Percentiles rank a stretch among this genome's conserved stretches.
Evolutionary conservation across 2,888 invertebrate species (phyloP).

Genomic region (Endotricha flammealis): DNA sequence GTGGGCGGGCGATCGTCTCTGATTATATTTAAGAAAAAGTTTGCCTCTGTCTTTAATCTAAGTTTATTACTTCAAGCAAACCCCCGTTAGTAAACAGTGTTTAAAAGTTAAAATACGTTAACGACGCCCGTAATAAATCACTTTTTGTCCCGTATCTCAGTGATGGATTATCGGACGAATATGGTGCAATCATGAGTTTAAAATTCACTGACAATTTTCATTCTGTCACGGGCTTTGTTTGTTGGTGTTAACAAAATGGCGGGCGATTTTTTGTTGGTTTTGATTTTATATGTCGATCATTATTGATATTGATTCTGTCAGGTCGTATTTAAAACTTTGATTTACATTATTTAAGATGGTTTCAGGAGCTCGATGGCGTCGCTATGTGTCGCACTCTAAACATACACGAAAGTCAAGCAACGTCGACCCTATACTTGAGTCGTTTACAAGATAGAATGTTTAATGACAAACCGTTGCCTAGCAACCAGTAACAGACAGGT

Average conservation of each 20-base stretch:
- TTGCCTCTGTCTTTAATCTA: neutral
- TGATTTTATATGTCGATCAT: constrained; percentile 1
- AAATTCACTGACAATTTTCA: constrained; percentile 39
- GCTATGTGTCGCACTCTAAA: too few species aligned
- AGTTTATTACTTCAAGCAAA: constrained; percentile 14
- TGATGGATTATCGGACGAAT: constrained; percentile 52
- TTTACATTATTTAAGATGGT: too few species aligned
- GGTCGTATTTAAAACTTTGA: too few species aligned
- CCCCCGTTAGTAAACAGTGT: constrained; percentile 21
- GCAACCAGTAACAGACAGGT: too few species aligned
- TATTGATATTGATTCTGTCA: too few species aligned
- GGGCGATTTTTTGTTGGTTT: constrained; percentile 2
- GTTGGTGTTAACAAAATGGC: constrained; percentile 14
- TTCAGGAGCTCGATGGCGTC: too few species aligned
- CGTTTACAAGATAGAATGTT: too few species aligned
- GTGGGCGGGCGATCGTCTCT: neutral
- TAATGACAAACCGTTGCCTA: too few species aligned
- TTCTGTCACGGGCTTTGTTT: constrained; percentile 24
- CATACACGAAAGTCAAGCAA: too few species aligned
- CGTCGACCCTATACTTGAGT: too few species aligned
- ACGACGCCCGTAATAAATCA: constrained; percentile 47
- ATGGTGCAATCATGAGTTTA: constrained; percentile 42
- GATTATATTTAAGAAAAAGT: neutral
- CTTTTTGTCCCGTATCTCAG: constrained; percentile 46
- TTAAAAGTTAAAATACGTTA: constrained; percentile 49